Conservation (phyloP, 1,140 invertebrate species). For the Nasonia longicornis region DNA sequence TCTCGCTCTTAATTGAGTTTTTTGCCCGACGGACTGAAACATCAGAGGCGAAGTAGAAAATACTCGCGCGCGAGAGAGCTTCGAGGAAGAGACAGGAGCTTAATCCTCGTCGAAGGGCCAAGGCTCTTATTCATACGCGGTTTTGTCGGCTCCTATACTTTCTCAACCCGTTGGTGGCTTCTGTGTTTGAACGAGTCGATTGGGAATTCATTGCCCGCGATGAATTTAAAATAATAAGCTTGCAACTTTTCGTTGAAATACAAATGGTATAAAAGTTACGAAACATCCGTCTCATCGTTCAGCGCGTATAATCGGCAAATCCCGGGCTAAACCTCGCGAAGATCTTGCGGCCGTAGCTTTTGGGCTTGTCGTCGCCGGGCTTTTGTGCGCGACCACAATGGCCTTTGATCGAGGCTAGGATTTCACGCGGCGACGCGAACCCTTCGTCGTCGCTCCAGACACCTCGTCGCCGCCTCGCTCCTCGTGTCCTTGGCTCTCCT, state of each 20-base stretch:
- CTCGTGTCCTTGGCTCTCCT: neutral
- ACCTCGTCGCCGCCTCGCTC: neutral
- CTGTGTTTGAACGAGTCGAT: neutral
- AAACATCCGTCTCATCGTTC: neutral
- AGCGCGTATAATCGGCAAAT: neutral
- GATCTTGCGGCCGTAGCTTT: neutral
- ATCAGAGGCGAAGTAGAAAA: constrained; percentile 12
- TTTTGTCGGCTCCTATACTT: constrained; percentile 41
- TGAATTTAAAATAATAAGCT: no score
- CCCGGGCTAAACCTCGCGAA: neutral
- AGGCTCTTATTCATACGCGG: constrained; percentile 46
- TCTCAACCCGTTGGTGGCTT: neutral
- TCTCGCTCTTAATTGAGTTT: constrained; percentile 39
- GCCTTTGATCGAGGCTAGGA: constrained; percentile 37
- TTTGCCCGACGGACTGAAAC: constrained; percentile 14
- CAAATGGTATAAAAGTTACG: neutral
- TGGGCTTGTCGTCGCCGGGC: neutral
- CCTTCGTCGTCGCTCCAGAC: neutral
- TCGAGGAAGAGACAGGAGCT: constrained; percentile 29
- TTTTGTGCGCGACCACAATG: constrained; percentile 6
- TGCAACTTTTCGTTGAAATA: no score
- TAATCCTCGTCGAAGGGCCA: constrained; percentile 35
- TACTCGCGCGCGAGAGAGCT: constrained; percentile 38
- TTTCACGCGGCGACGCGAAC: constrained; percentile 1
- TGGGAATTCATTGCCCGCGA: neutral